Conservation (phyloP, 2,797 vertebrate genomes). For the Podargus strigoides region DNA sequence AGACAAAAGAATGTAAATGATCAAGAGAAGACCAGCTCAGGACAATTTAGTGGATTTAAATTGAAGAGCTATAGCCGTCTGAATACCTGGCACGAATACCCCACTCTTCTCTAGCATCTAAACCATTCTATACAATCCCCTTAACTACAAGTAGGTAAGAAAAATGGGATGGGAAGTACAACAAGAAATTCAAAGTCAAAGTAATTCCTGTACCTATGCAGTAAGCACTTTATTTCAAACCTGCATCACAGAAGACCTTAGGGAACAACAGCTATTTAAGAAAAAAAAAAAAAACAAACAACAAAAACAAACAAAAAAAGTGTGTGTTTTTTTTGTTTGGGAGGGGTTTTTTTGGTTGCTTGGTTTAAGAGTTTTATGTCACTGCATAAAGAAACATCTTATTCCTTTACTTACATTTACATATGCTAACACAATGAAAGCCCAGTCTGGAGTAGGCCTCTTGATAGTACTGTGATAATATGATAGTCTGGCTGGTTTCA, state of each 20-base stretch:
- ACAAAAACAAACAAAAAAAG: no score
- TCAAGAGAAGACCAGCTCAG: not conserved
- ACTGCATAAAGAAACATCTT: not conserved
- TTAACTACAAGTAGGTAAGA: not conserved
- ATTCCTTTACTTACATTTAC: not conserved
- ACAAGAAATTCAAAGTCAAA: not conserved
- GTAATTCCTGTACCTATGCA: not conserved
- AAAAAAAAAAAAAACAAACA: not conserved
- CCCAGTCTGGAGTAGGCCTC: not conserved
- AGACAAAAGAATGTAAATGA: not conserved
- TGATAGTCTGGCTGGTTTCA: not conserved
- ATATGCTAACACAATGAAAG: not conserved
- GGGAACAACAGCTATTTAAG: not conserved
- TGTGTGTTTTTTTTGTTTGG: not conserved
- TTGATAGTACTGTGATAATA: not conserved
- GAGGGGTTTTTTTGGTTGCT: not conserved
- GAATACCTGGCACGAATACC: not conserved
- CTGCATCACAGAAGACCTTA: not conserved
- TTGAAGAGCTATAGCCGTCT: not conserved
- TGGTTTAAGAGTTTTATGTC: not conserved
- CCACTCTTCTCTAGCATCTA: not conserved
- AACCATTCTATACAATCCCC: not conserved
- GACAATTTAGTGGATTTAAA: not conserved
- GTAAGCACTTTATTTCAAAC: not conserved
- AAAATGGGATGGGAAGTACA: not conserved